Conservation (phyloP, 2,797 vertebrate species). For the Chelmon rostratus region DNA sequence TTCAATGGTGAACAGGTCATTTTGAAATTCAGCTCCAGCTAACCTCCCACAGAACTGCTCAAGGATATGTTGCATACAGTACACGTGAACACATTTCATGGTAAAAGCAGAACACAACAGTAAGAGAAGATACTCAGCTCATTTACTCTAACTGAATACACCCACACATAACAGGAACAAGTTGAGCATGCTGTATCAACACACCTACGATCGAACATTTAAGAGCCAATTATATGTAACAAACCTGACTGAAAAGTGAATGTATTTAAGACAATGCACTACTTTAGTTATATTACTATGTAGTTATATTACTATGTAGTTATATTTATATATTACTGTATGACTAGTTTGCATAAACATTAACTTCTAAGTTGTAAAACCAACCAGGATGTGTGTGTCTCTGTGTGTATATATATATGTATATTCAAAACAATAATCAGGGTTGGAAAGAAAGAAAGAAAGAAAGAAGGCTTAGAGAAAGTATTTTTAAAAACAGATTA, state of each 20-base stretch:
- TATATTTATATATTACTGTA: background rate
- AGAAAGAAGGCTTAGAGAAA: slow-evolving; percentile 18
- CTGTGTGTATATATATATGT: too few relatives aligned
- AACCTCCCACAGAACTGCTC: slow-evolving; percentile 56
- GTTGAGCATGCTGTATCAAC: slow-evolving; percentile 4
- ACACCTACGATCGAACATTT: slow-evolving; percentile 42
- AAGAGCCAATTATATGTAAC: slow-evolving; percentile 2
- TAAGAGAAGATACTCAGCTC: slow-evolving; percentile 29
- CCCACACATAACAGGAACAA: slow-evolving; percentile 52
- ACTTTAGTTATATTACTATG: background rate
- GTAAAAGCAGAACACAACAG: slow-evolving; percentile 42
- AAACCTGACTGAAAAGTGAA: background rate
- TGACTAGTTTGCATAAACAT: slow-evolving; percentile 1
- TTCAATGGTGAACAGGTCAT: slow-evolving; percentile 14
- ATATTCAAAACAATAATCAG: background rate
- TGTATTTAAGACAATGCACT: background rate
- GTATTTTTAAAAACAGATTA: slow-evolving; percentile 1
- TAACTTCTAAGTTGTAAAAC: slow-evolving; percentile 1
- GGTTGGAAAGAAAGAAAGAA: slow-evolving; percentile 16
- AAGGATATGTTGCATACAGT: slow-evolving; percentile 31
- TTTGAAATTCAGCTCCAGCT: slow-evolving; percentile 37
- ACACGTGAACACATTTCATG: slow-evolving; percentile 48
- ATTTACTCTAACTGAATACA: slow-evolving; percentile 34
- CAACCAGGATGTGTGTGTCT: background rate
- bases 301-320: background rate